Evolutionary conservation across 2,888 invertebrate species (phyloP).

Genomic region (Automeris io): DNA sequence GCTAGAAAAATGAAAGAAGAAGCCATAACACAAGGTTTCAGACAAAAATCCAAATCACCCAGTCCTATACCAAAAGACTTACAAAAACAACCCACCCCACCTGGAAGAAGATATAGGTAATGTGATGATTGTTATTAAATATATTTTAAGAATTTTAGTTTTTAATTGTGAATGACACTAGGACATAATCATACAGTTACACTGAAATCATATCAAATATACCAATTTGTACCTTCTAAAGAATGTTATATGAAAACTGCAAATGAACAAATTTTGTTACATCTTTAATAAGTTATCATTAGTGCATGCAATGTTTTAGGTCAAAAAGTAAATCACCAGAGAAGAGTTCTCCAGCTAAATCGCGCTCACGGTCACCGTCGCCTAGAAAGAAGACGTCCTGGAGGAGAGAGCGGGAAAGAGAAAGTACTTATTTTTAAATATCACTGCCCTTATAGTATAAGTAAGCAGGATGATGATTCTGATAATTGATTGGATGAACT

Average conservation of each 20-base stretch:
- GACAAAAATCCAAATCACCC: slow-evolving; percentile 86
- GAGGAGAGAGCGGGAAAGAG: slow-evolving; percentile 58
- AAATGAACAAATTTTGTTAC: too few relatives aligned
- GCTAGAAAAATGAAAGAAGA: slow-evolving; percentile 93
- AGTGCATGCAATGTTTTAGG: slow-evolving; percentile 22
- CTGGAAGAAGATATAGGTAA: slow-evolving; percentile 84
- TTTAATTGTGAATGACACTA: too few relatives aligned
- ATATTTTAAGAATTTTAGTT: slow-evolving; percentile 4
- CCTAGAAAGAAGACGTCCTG: slow-evolving; percentile 43
- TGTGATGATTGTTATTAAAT: slow-evolving; percentile 1
- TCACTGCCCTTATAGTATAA: too few relatives aligned
- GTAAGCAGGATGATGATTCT: too few relatives aligned
- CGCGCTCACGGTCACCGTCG: slow-evolving; percentile 72
- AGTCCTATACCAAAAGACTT: slow-evolving; percentile 86
- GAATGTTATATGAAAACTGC: too few relatives aligned
- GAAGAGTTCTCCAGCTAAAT: slow-evolving; percentile 63
- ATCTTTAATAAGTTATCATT: background rate
- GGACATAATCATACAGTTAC: too few relatives aligned
- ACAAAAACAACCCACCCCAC: slow-evolving; percentile 83
- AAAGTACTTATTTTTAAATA: slow-evolving; percentile 19
- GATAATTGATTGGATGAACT: too few relatives aligned
- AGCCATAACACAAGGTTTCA: slow-evolving; percentile 82
- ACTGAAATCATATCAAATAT: too few relatives aligned
- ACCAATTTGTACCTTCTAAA: too few relatives aligned
- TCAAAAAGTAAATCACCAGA: slow-evolving; percentile 67